Evolutionary conservation across 1,140 invertebrate species (phyloP).

Genomic region (Eurosta solidaginis): DNA sequence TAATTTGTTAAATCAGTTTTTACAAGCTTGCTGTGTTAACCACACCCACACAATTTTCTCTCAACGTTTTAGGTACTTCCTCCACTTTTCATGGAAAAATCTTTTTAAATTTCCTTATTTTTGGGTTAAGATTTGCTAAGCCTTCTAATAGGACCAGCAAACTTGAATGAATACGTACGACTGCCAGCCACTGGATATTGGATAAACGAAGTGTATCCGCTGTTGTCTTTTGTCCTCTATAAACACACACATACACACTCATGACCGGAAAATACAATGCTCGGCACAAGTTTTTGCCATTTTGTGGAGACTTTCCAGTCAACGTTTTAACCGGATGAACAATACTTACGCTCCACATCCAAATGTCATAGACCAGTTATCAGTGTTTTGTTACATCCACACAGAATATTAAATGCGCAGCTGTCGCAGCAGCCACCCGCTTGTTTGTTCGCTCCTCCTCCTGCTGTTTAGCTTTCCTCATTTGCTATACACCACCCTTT

Average conservation of each 20-base stretch:
- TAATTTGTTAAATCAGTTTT: background rate
- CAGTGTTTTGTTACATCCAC: background rate
- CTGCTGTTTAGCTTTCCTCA: background rate
- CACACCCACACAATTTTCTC: background rate
- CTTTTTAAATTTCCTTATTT: background rate
- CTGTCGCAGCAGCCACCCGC: background rate
- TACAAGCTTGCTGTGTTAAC: background rate
- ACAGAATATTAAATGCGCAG: background rate
- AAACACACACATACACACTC: background rate
- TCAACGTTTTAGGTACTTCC: no score
- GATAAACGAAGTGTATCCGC: slow-evolving; percentile 15
- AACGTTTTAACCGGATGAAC: slow-evolving; percentile 3
- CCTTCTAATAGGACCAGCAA: background rate
- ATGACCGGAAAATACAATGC: no score
- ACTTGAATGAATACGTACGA: slow-evolving; percentile 20
- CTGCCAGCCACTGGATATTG: slow-evolving; percentile 13
- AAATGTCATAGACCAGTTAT: slow-evolving; percentile 23
- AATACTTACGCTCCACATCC: background rate
- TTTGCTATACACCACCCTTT: background rate
- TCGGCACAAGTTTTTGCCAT: background rate
- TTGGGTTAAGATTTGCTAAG: background rate
- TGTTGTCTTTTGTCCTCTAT: background rate
- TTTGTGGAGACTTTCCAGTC: slow-evolving; percentile 8
- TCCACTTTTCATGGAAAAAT: background rate
- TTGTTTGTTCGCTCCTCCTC: background rate